Evolutionary conservation across 2,113 vertebrate genomes (phyloP), one percentile per base, ranked within the genome.

Genomic region (Platysternon megacephalum): DNA sequence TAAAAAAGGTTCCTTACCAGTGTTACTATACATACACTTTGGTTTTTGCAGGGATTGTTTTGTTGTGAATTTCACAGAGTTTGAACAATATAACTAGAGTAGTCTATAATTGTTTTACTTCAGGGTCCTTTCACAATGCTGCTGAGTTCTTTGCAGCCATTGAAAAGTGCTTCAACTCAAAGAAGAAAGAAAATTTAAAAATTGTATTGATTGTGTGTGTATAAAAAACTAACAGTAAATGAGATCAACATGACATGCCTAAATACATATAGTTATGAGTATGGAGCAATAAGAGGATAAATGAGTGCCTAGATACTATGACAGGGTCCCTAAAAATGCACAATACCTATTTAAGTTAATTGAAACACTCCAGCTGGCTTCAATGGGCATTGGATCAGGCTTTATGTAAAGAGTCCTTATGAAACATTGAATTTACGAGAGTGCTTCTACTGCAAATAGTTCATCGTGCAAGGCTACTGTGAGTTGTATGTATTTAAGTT

Each of bases 321-420:
- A 72, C 68, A 42, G n/a, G 21, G n/a, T 39, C n/a, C n/a, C 21
- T 72, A 72, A 22, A 42, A 21, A 72, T 19, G 8, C 12, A 39
- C 4, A 8, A 32, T 72, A 19, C n/a, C n/a, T 39, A 39, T 39
- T 0, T 14, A 79, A 52, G 39, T 1, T 88, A 76, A 79, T 29
- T 21, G 24, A 11, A 78, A 3, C 42, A 19, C 29, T 26, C 12
- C 53, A 52, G 22, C 2, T 1, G 19, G 74, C 81, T 48, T 12
- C 68, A 11, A 72, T n/a, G n/a, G 46, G 10, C 55, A 52, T 11
- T 1, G 13, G 39, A 48, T 42, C 32, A 78, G 22, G 42, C 24
- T 78, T 16, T 0, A 9, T 4, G 0, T 16, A 49, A 11, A n/a
- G 19, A 92, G 49, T 32, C 17, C 0, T 0, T 58, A 72, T 22